Base-by-base conservation (phyloP, 1,140 invertebrate species). In the Lepidurus apus region DNA sequence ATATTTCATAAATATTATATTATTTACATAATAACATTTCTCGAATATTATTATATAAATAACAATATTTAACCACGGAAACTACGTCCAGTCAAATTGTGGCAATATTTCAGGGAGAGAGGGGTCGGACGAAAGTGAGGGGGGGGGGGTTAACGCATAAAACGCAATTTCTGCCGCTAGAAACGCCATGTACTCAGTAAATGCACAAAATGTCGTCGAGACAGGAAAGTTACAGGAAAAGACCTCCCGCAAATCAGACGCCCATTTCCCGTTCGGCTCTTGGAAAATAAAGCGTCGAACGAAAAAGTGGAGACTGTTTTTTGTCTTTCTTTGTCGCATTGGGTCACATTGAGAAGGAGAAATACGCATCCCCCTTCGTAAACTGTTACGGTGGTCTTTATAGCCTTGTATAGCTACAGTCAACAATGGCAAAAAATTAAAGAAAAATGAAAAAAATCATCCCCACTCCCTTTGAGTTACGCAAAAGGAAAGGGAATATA, bases 161-260 rank as follows among this genome's bases (percentile, higher is more conserved):
- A 34, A 34, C 4, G 34, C 34, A 34, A 34, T 34, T 34, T 34
- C 34, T 34, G 34, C 34, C 3, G 34, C 34, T 34, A 34, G 34
- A 34, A 34, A 3, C 3, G 34, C 34, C 3, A 47, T 6, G 21
- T 21, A 65, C 53, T n/a, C 17, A n/a, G 21, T n/a, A 65, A 65
- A 65, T 1, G 21, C 17, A 17, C 9, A 1, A 9, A 65, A 21
- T 21, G 53, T 65, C 53, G 53, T n/a, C 17, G 7, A 21, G 17
- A 13, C 8, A 13, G 6, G 7, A 65, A 65, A 65, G 53, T 65
- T 8, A 65, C 53, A 4, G 53, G 53, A 65, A 65, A 21, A 65
- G 53, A 65, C 53, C 53, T 65, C 53, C 53, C 53, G 53, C 53
- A 65, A 65, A 65, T 65, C 53, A 65, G 53, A 65, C 53, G 53